Evolutionary conservation across 1,140 invertebrate species (phyloP), one percentile per base, ranked within the genome.

Genomic region (Thaumatotibia leucotreta): DNA sequence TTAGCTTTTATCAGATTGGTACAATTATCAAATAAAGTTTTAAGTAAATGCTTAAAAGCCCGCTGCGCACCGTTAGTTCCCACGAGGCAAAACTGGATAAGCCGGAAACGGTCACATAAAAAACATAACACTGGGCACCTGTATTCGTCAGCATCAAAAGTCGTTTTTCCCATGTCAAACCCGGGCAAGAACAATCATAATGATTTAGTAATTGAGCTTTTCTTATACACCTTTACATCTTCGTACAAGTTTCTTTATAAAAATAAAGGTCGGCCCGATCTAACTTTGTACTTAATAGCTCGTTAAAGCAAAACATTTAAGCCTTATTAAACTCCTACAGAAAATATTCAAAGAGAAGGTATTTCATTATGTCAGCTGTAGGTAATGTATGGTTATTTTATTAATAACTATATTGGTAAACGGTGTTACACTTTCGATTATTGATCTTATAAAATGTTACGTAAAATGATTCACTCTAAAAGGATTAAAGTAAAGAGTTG

Each of bases 71-170:
- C 79, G 81, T 83, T 85, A 82, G 75, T 86, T 86, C 83, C 72
- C 83, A 86, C 80, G 79, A 70, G 61, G 63, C 73, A 66, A 79
- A 82, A 86, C 80, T 78, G 72, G 84, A 80, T 66, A 80, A 80
- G 84, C 83, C 82, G 83, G 83, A 84, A 80, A 83, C 68, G 52
- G 69, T 72, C 73, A 67, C 69, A 73, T 65, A 61, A 70, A 67
- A 73, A 69, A 64, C 61, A 65, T 27, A 49, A 20, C 20, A 39
- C 22, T 45, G 20, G 33, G 23, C 52, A 31, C 23, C 23, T 62
- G 61, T 35, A 22, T 62, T 23, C 22, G 9, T 24, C 32, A 17
- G 17, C 14, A 22, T 62, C 32, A 62, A 62, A 62, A 27, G 52
- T 58, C 6, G n/a, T 27, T 31, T 58, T 58, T 58, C 24, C 24